These are phyloP conservation scores for Tenthredo mesomela DNA, from an alignment of 2,888 invertebrate species.

Conservation along the genomic window DNA sequence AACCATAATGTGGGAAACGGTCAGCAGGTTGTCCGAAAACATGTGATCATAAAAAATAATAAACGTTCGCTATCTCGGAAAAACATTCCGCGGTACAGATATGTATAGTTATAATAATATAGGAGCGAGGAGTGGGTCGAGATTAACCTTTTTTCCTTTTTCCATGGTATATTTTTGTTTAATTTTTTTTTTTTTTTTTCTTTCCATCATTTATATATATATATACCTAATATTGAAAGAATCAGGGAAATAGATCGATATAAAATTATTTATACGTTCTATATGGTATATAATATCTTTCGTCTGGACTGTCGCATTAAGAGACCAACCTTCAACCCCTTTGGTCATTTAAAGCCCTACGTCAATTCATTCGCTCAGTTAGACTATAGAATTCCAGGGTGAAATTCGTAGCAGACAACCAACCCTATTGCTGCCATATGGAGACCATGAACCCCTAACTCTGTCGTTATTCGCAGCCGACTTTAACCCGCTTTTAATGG, in stretches of 20 bases:
- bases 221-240: too few relatives aligned
- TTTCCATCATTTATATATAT: too few relatives aligned
- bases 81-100: constrained; percentile 19
- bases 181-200: too few relatives aligned
- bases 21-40: constrained; percentile 45
- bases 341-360: too few relatives aligned
- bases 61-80: constrained; percentile 22
- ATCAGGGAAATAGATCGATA: too few relatives aligned
- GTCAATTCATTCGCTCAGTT: not conserved
- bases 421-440: too few relatives aligned
- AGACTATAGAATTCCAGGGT: not conserved
- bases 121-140: not conserved
- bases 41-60: constrained; percentile 24
- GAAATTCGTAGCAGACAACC: too few relatives aligned
- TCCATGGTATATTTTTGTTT: too few relatives aligned
- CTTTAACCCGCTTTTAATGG: too few relatives aligned
- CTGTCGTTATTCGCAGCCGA: too few relatives aligned
- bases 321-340: not conserved
- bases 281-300: not conserved
- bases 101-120: not conserved
- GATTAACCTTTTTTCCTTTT: too few relatives aligned
- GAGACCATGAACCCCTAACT: too few relatives aligned
- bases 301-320: constrained; percentile 15
- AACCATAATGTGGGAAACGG: constrained; percentile 38
- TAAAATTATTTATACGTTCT: not conserved